Base-by-base conservation (phyloP, 2,797 vertebrate genomes). In the Helarctos malayanus region DNA sequence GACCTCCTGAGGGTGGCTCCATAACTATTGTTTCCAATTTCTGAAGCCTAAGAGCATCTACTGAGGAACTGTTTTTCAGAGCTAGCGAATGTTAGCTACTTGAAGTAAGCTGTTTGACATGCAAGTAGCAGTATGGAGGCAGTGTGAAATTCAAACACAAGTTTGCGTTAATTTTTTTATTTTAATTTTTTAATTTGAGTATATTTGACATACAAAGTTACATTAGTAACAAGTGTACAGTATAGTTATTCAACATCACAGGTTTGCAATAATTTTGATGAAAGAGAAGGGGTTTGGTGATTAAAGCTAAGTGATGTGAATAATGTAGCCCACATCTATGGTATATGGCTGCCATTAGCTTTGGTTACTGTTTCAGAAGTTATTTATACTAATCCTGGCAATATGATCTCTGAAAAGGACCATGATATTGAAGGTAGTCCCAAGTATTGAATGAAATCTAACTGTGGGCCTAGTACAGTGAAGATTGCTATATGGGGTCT, bases 121-220 rank as follows among this genome's bases (percentile, higher is more conserved):
- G 11, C 25, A 93, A 94, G 49, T 91, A 27, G 59, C 57, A 84
- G n/a, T 81, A 27, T 76, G 38, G 69, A 69, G 18, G 23, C 23
- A 97, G 68, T 59, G 57, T 82, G 47, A 89, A 97, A 95, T 92
- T 69, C 16, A 61, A 95, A 88, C 23, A 92, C 21, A n/a, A 4
- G 14, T 61, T 71, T 90, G 11, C 32, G 57, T 80, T 95, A 75
- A 47, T 27, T 75, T 69, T 65, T 38, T 69, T 23, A 69, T 69
- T 38, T 69, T 69, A 69, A 45, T 45, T 47, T 75, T 75, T 29
- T 29, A 29, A 75, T 47, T 75, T 27, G 71, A 75, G 41, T 47
- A 16, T 47, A 29, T 14, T 16, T 75, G 41, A 73, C 25, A 73
- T 29, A 75, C 15, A 47, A 47, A 29, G 71, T 75, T 75, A 75